phyloP scores from a whole-genome alignment of 2,113 vertebrate species.

The Lota lota region DNA sequence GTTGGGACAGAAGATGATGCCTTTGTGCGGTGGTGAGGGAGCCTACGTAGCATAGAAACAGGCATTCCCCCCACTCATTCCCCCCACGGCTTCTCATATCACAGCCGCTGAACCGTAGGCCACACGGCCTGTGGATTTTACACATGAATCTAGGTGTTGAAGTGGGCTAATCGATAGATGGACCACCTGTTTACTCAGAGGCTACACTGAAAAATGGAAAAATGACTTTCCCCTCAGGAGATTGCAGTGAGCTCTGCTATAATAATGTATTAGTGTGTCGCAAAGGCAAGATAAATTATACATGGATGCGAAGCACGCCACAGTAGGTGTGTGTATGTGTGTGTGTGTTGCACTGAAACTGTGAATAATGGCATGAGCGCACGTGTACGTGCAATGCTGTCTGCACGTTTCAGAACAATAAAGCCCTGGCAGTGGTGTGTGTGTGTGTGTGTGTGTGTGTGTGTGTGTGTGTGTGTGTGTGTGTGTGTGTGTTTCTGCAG shows the following conservation, averaged over 20 bases:
- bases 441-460: constrained; percentile 8
- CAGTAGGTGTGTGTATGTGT: constrained; percentile 36
- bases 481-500: too few species aligned
- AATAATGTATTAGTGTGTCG: constrained; percentile 79
- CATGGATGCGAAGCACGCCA: constrained; percentile 65
- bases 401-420: constrained; percentile 10
- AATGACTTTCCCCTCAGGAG: constrained; percentile 51
- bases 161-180: constrained; percentile 65
- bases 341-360: constrained; percentile 19
- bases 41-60: not conserved
- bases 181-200: constrained; percentile 72
- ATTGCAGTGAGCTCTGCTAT: constrained; percentile 72
- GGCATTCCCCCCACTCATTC: too few species aligned
- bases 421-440: constrained; percentile 13
- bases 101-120: too few species aligned
- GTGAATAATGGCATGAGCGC: constrained; percentile 31
- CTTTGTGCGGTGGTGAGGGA: not conserved
- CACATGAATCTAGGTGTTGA: constrained; percentile 62
- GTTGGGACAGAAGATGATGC: too few species aligned
- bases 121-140: constrained; percentile 43
- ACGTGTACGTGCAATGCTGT: constrained; percentile 1
- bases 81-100: too few species aligned
- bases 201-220: constrained; percentile 74
- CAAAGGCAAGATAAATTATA: constrained; percentile 77
- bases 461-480: too few species aligned